phyloP scores from a whole-genome alignment of 2,888 invertebrate genomes.

The Brachyptera putata region DNA sequence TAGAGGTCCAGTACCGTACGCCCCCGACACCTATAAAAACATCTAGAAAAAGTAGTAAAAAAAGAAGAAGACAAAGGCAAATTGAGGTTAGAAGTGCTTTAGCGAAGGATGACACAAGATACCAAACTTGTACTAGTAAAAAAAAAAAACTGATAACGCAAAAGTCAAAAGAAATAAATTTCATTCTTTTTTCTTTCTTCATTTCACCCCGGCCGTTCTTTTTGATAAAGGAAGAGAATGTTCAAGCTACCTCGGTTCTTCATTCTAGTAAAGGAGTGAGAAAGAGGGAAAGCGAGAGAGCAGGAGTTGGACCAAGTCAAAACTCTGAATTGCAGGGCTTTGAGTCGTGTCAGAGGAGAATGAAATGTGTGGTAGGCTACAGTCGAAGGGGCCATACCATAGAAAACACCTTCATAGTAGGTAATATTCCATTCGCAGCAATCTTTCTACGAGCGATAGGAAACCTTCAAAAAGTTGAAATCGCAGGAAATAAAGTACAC shows the following conservation, averaged over 20 bases:
- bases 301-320: slow-evolving; percentile 19
- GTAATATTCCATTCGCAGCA: too few relatives aligned
- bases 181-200: slow-evolving; percentile 17
- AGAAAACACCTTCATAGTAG: too few relatives aligned
- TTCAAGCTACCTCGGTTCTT: too few relatives aligned
- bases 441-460: too few relatives aligned
- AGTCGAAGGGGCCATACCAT: too few relatives aligned
- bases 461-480: too few relatives aligned
- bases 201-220: slow-evolving; percentile 28
- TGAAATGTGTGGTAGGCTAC: slow-evolving; percentile 8
- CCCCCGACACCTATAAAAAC: too few relatives aligned
- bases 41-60: too few relatives aligned
- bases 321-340: slow-evolving; percentile 2
- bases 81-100: background rate
- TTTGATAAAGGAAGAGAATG: slow-evolving; percentile 26
- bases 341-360: slow-evolving; percentile 17
- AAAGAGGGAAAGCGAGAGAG: background rate
- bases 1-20: too few relatives aligned
- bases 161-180: slow-evolving; percentile 28
- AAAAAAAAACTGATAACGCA: slow-evolving; percentile 24
- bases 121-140: slow-evolving; percentile 20
- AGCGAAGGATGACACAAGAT: background rate
- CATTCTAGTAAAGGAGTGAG: too few relatives aligned
- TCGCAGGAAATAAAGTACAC: too few relatives aligned
- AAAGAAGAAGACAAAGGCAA: background rate